Evolutionary conservation across 2,797 vertebrate species (phyloP).

Genomic region (Pristis pectinata): DNA sequence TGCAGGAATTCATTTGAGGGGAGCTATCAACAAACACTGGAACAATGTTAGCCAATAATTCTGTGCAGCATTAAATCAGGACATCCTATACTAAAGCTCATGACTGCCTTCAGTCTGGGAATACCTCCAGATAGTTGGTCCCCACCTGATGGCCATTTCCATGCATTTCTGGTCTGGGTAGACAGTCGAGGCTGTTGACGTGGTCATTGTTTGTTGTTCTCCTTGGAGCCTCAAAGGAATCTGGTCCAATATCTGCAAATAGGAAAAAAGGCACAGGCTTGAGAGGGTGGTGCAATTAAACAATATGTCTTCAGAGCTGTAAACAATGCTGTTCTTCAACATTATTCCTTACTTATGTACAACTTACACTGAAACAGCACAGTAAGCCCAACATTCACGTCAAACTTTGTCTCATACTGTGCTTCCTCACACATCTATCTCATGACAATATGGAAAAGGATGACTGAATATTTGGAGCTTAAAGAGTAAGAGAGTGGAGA

Average conservation of each 20-base stretch:
- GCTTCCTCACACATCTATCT: not conserved
- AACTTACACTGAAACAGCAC: conserved; percentile 58
- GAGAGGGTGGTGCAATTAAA: not conserved
- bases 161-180: not conserved
- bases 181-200: not conserved
- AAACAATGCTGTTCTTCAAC: conserved; percentile 57
- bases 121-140: not conserved
- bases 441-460: not conserved
- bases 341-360: conserved; percentile 44
- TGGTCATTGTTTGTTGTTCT: conserved; percentile 36
- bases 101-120: not conserved
- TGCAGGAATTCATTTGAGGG: not conserved
- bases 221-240: conserved; percentile 45
- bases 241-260: conserved; percentile 53
- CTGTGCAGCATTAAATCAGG: not conserved
- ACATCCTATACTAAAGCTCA: not conserved
- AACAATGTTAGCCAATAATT: not conserved
- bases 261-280: not conserved
- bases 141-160: conserved; percentile 31
- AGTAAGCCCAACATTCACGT: not conserved
- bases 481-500: not conserved
- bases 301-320: not conserved
- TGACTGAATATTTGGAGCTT: not conserved
- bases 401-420: not conserved
- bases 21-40: not conserved